Evolutionary conservation across 37 sponge, comb jelly and placozoan genomes (phyloP).

Genomic region (Oopsacas minuta): DNA sequence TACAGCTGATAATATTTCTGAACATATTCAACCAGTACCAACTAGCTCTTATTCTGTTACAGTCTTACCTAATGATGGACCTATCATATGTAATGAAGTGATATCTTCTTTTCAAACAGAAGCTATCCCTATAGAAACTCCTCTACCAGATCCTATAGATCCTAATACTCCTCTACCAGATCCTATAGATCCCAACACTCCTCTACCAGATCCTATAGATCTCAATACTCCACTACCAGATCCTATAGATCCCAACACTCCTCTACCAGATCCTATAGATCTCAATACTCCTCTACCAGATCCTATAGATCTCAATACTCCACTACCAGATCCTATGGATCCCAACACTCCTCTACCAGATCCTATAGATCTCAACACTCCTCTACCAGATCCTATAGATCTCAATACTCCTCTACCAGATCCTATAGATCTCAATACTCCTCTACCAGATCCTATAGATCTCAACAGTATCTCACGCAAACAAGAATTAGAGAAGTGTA

Average conservation of each 20-base stretch:
- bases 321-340: neutral
- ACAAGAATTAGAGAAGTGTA: slow-evolving; percentile 43
- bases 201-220: neutral
- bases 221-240: neutral
- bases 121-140: neutral
- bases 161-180: neutral
- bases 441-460: neutral
- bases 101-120: no score
- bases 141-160: neutral
- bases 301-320: neutral
- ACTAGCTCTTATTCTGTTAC: neutral
- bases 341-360: neutral
- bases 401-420: neutral
- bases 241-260: neutral
- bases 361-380: neutral
- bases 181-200: neutral
- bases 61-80: neutral
- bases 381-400: neutral
- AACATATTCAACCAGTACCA: neutral
- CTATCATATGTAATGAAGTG: no score
- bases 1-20: neutral
- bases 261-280: neutral
- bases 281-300: neutral
- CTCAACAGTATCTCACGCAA: neutral
- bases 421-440: neutral